phyloP scores from a whole-genome alignment of 1,140 invertebrate genomes.

The Brachionus asplanchnoidis region DNA sequence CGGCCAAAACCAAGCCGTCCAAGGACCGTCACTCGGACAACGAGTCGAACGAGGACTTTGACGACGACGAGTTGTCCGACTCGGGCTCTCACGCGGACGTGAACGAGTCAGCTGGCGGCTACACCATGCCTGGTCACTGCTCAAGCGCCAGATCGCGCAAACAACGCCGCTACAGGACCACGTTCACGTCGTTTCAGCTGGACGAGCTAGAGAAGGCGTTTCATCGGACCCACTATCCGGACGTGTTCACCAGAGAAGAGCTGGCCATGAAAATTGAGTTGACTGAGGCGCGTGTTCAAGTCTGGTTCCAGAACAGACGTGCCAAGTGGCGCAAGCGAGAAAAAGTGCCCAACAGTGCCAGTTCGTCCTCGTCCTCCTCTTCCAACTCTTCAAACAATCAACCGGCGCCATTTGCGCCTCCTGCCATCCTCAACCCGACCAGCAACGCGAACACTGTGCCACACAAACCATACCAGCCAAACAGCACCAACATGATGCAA shows the following conservation, averaged over 20 bases:
- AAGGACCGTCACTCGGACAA: background rate
- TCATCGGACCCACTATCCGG: slow-evolving; percentile 90
- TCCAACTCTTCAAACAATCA: background rate
- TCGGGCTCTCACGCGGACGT: background rate
- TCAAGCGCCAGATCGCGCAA: slow-evolving; percentile 47
- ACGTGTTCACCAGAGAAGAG: slow-evolving; percentile 93
- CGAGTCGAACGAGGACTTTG: slow-evolving; percentile 17
- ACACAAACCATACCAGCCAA: background rate
- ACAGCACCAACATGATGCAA: background rate
- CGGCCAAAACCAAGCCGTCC: background rate
- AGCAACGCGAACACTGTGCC: background rate
- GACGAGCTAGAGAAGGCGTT: slow-evolving; percentile 96
- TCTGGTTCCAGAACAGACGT: slow-evolving; percentile 98
- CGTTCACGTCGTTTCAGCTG: slow-evolving; percentile 97
- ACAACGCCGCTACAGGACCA: slow-evolving; percentile 78
- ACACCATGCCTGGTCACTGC: background rate
- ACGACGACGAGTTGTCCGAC: slow-evolving; percentile 10
- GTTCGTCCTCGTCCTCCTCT: slow-evolving; percentile 21
- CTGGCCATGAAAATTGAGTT: slow-evolving; percentile 88
- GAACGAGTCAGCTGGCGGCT: background rate
- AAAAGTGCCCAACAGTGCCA: slow-evolving; percentile 65
- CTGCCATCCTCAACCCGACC: background rate
- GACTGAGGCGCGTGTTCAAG: slow-evolving; percentile 94
- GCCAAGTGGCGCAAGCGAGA: slow-evolving; percentile 99
- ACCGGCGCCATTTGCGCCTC: background rate